Conservation (phyloP, 2,888 invertebrate genomes). For the Plebejus argus region DNA sequence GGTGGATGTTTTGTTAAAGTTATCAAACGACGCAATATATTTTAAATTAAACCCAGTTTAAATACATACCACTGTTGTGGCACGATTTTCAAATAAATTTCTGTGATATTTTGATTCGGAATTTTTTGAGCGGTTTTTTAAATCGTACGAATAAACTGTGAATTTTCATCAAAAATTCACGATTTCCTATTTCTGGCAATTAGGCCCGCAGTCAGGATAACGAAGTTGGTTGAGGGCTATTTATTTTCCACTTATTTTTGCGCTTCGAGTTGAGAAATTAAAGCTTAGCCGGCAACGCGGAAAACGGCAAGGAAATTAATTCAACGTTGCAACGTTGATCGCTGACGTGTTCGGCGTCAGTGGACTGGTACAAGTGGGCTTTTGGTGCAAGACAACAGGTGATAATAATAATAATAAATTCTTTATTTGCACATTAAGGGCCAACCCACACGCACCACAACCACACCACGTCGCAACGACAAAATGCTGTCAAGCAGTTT, state of each 20-base stretch:
- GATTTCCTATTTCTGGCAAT: slow-evolving; percentile 9
- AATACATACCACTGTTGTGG: neutral
- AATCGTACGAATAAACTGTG: slow-evolving; percentile 52
- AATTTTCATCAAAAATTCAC: slow-evolving; percentile 15
- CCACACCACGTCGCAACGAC: too few relatives aligned
- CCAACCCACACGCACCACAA: too few relatives aligned
- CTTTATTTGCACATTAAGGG: too few relatives aligned
- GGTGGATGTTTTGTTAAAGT: neutral
- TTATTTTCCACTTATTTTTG: slow-evolving; percentile 50
- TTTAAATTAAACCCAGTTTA: neutral
- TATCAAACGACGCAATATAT: neutral
- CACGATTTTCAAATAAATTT: neutral
- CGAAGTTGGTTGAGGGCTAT: slow-evolving; percentile 8
- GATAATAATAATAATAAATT: too few relatives aligned
- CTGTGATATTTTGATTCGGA: neutral
- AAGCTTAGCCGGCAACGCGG: slow-evolving; percentile 46
- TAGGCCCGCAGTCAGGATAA: neutral
- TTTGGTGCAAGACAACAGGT: neutral
- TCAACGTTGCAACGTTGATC: slow-evolving; percentile 53
- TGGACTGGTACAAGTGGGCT: neutral
- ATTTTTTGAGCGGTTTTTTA: neutral
- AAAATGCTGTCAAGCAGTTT: too few relatives aligned
- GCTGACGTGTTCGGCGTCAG: slow-evolving; percentile 51
- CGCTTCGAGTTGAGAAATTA: slow-evolving; percentile 40
- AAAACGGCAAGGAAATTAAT: slow-evolving; percentile 61